Percentiles rank a stretch among this genome's conserved stretches.
Conservation (phyloP, 2,113 vertebrate species). For the Platanista minor region DNA sequence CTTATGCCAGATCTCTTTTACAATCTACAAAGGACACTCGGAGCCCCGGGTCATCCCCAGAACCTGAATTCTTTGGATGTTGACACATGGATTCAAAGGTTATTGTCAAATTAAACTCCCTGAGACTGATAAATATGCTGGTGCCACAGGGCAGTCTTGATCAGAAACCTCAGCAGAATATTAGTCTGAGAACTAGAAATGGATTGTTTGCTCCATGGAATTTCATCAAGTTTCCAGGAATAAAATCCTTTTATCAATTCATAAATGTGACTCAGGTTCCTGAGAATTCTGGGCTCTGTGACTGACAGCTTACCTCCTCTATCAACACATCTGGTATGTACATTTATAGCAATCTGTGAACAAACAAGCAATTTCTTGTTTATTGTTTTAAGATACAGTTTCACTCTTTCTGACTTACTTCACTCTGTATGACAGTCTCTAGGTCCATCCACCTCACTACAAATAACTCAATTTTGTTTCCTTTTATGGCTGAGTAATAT, state of each 20-base stretch:
- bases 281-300: background rate
- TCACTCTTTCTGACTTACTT: background rate
- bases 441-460: no score
- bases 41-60: background rate
- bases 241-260: background rate
- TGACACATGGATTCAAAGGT: slow-evolving; percentile 45
- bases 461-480: no score
- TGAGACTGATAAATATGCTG: background rate
- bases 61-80: background rate
- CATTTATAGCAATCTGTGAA: background rate
- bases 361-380: background rate
- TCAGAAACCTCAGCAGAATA: background rate
- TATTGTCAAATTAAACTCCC: background rate
- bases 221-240: background rate
- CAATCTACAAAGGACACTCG: background rate
- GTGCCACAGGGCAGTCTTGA: background rate
- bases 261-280: background rate
- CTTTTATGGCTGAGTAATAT: no score
- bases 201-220: background rate
- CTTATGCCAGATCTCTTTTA: background rate
- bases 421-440: no score
- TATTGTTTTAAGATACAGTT: background rate
- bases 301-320: background rate
- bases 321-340: background rate
- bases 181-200: background rate